phyloP scores from a whole-genome alignment of 2,797 vertebrate species.

The Hylomyscus alleni region DNA sequence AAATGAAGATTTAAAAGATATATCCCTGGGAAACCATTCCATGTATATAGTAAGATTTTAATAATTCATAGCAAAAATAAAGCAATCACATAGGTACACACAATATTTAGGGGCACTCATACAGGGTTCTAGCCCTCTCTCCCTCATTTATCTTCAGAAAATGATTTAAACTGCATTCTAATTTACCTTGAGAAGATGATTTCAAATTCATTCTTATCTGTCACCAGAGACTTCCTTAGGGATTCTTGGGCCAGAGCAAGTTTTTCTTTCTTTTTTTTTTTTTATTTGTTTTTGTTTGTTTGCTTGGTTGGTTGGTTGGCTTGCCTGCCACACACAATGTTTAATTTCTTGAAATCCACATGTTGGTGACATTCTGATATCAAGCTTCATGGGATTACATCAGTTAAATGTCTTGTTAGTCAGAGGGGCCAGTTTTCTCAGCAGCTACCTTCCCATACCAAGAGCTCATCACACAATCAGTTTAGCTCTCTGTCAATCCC shows the following conservation, averaged over 20 bases:
- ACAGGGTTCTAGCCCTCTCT: not conserved
- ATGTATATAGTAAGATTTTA: not conserved
- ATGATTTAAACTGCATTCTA: not conserved
- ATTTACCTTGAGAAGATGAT: not conserved
- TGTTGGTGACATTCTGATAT: not conserved
- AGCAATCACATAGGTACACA: not conserved
- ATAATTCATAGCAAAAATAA: not conserved
- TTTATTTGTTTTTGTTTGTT: not conserved
- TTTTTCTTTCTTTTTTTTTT: not conserved
- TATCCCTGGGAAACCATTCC: not conserved
- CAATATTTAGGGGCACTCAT: not conserved
- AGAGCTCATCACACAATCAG: not conserved
- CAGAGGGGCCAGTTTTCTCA: not conserved
- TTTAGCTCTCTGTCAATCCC: not conserved
- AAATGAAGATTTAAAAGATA: conserved; percentile 9
- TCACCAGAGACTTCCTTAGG: not conserved
- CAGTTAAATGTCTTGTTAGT: not conserved
- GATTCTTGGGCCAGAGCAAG: not conserved
- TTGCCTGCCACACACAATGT: not conserved
- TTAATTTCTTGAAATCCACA: not conserved
- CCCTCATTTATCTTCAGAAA: not conserved
- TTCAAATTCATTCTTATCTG: not conserved
- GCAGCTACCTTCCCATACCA: not conserved
- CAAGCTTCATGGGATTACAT: not conserved
- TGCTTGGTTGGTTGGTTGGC: not conserved